phyloP scores from a whole-genome alignment of 1,140 invertebrate species.

The Arctopsyche grandis region DNA sequence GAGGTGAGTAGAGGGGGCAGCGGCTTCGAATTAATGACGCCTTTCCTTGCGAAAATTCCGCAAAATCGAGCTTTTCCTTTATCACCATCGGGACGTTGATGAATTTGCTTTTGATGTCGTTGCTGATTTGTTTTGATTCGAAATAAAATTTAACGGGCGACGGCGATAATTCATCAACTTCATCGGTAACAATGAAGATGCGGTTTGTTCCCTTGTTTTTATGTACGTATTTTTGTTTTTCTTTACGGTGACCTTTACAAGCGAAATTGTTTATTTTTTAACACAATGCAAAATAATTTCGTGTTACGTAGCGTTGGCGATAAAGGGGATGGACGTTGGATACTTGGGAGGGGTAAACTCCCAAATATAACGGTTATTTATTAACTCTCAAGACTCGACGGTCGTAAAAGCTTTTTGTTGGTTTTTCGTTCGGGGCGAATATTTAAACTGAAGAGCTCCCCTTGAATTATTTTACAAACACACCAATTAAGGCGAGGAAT shows the following conservation, averaged over 20 bases:
- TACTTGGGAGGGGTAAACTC: neutral
- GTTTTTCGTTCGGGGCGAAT: neutral
- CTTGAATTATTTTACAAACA: too few species aligned
- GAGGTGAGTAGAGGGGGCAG: too few species aligned
- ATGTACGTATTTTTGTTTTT: neutral
- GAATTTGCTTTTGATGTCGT: slow-evolving; percentile 22
- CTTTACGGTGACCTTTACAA: neutral
- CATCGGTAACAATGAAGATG: slow-evolving; percentile 13
- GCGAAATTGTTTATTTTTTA: slow-evolving; percentile 3
- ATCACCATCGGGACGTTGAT: slow-evolving; percentile 15
- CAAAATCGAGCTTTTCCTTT: slow-evolving; percentile 6
- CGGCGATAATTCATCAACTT: slow-evolving; percentile 8
- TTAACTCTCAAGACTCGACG: slow-evolving; percentile 16
- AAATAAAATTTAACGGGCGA: slow-evolving; percentile 2
- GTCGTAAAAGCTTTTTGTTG: slow-evolving; percentile 24
- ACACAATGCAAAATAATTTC: neutral
- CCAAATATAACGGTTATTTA: slow-evolving; percentile 20
- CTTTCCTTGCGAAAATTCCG: slow-evolving; percentile 1
- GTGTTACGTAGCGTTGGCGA: neutral
- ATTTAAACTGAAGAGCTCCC: too few species aligned
- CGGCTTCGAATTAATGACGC: neutral
- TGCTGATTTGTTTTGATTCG: slow-evolving; percentile 24
- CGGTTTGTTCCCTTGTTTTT: neutral
- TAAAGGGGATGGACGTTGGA: too few species aligned
- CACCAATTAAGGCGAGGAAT: too few species aligned